Conservation (phyloP, 2,797 vertebrate genomes). For the Peromyscus attwateri region DNA sequence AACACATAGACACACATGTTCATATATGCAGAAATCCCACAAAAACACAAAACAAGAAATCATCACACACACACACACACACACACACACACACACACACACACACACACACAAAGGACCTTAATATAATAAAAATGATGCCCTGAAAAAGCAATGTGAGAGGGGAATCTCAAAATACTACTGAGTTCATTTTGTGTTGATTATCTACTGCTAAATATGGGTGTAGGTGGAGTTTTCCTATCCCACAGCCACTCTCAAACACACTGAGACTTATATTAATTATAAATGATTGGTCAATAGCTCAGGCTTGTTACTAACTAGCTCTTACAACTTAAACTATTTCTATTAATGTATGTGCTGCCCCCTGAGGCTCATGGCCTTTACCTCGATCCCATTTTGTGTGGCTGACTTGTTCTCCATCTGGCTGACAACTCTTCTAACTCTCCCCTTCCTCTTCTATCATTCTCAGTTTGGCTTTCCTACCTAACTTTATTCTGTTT, state of each 20-base stretch:
- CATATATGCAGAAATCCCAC: not conserved
- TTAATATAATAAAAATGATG: not conserved
- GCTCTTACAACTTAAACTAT: not conserved
- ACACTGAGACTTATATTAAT: not conserved
- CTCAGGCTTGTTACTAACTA: not conserved
- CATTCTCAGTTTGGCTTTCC: not conserved
- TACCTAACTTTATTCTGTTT: not conserved
- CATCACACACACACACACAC: no score
- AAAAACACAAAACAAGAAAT: not conserved
- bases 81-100: no score
- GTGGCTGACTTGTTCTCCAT: not conserved
- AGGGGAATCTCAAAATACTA: not conserved
- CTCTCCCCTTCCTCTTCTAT: not conserved
- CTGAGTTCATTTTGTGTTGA: not conserved
- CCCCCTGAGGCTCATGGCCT: not conserved
- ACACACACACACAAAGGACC: no score
- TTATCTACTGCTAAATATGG: not conserved
- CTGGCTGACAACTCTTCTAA: not conserved
- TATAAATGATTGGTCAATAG: not conserved
- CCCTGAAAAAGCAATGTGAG: not conserved
- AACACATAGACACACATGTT: not conserved
- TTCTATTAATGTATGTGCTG: not conserved
- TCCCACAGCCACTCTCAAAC: not conserved
- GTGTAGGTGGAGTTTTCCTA: no score
- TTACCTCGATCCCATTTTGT: not conserved